These are phyloP conservation scores for Tachysurus fulvidraco DNA, from an alignment of 2,113 vertebrate genomes.

Conservation along the genomic window DNA sequence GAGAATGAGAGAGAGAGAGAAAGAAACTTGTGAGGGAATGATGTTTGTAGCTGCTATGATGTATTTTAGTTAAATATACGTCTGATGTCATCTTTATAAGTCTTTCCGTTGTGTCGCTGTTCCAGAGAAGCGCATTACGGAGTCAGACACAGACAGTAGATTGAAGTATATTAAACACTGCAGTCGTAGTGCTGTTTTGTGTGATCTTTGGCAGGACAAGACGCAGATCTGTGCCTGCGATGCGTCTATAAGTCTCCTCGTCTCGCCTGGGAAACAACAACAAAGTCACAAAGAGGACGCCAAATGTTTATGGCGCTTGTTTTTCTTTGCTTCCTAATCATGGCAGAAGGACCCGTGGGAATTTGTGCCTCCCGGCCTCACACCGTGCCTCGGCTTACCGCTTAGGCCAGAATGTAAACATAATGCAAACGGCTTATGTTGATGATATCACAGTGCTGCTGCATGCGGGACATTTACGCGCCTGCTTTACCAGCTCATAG, in stretches of 20 bases:
- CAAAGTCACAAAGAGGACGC: slow-evolving; percentile 17
- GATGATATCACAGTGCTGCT: neutral
- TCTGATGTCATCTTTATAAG: neutral
- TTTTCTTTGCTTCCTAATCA: slow-evolving; percentile 57
- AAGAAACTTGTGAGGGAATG: neutral
- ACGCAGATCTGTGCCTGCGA: neutral
- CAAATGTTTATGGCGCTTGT: slow-evolving; percentile 45
- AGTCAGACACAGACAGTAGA: neutral
- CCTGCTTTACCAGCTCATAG: neutral
- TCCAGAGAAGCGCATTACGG: neutral
- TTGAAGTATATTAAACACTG: neutral
- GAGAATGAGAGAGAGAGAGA: neutral
- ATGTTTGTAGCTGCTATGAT: neutral
- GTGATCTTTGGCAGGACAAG: no score
- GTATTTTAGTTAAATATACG: neutral
- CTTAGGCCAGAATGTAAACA: slow-evolving; percentile 36
- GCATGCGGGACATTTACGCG: no score
- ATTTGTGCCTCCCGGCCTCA: slow-evolving; percentile 26
- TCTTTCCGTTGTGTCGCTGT: neutral
- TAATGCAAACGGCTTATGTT: slow-evolving; percentile 9
- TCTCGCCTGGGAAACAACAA: slow-evolving; percentile 27
- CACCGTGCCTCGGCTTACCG: slow-evolving; percentile 31
- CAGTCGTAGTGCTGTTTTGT: neutral
- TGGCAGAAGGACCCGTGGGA: slow-evolving; percentile 49
- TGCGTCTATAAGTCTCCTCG: slow-evolving; percentile 42